Evolutionary conservation across 1,140 invertebrate genomes (phyloP), one percentile per base, ranked within the genome.

Genomic region (Lepidotrigona ventralis): DNA sequence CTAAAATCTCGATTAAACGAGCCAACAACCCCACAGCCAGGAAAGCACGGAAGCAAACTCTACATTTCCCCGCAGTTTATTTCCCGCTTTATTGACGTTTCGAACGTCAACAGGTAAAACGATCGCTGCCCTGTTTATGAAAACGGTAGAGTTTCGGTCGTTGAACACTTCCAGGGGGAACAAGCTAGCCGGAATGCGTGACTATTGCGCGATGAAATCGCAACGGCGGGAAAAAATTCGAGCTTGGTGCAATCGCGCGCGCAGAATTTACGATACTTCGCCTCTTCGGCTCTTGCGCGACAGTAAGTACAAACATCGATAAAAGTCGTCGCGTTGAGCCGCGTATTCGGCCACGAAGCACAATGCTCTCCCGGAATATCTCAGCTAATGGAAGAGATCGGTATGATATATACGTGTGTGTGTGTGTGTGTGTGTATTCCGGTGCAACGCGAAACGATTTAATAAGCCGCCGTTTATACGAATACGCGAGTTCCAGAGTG

Each of bases 381-480:
- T 23, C 23, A 51, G 73, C 23, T 75, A 75, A 63, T 75, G 56
- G 73, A 60, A 26, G 54, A 63, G 54, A 63, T 21, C 29, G 33
- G 1, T 12, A 33, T 21, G 73, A 15, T 75, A 19, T 12, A 46
- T 46, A 46, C 8, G 8, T 39, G 5, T 4, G 33, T 39, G 5
- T 4, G 2, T 46, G 0, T 46, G 0, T 46, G 0, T 46, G 0
- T 46, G 0, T 46, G 11, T 46, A 56, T 54, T 0, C 68, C 15
- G 6, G 26, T 39, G 56, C 73, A 8, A 75, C 19, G 26, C 12
- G 53, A 17, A 0, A 26, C 14, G 56, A 33, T 19, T 58, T 63
- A 63, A 75, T 75, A 33, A 63, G 73, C 23, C 29, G 1, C 15
- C 29, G 4, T 75, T 33, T 46, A 63, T 58, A 19, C 33, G 73